These are phyloP conservation scores for Zootermopsis nevadensis DNA, from an alignment of 2,888 invertebrate species.

Conservation along the genomic window DNA sequence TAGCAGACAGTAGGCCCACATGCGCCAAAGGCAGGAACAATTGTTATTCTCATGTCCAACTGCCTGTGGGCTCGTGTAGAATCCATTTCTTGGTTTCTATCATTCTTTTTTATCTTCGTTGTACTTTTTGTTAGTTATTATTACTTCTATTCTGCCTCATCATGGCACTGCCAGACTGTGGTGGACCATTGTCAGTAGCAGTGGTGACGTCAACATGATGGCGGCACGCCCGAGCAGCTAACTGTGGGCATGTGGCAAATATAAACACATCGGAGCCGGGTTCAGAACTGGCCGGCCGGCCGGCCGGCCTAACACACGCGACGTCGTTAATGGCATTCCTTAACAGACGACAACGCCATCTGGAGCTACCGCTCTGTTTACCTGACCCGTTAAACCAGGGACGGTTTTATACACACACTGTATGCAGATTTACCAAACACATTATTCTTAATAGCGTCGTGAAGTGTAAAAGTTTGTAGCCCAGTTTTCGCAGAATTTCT, in stretches of 20 bases:
- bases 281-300: neutral
- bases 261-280: neutral
- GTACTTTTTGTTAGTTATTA: neutral
- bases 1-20: no score
- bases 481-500: no score
- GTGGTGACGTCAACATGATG: slow-evolving; percentile 21
- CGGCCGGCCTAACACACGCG: neutral
- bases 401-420: no score
- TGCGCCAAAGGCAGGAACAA: no score
- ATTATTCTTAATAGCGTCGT: no score
- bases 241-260: slow-evolving; percentile 3
- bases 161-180: slow-evolving; percentile 11
- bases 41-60: neutral
- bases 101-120: neutral
- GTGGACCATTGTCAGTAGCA: slow-evolving; percentile 31
- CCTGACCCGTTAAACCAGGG: neutral
- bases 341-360: neutral
- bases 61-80: neutral
- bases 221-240: slow-evolving; percentile 7
- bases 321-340: neutral
- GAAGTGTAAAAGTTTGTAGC: no score
- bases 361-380: neutral
- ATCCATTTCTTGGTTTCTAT: neutral
- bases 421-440: no score
- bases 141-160: slow-evolving; percentile 25